These are phyloP conservation scores for Melieria picta DNA, from an alignment of 2,888 invertebrate species.

Conservation along the genomic window DNA sequence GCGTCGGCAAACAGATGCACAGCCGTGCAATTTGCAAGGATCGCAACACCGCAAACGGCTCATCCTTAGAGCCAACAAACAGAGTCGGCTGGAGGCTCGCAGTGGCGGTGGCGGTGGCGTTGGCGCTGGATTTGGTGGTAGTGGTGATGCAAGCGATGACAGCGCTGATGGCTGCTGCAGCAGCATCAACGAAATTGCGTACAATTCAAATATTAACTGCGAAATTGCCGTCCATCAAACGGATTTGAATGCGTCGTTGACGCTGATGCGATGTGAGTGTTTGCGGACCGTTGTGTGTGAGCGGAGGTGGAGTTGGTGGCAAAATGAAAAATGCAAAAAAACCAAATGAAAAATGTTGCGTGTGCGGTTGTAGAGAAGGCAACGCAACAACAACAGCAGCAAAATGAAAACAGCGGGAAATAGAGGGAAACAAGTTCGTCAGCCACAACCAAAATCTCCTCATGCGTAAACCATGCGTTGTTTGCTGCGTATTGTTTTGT, in stretches of 20 bases:
- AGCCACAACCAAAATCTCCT: slow-evolving; percentile 62
- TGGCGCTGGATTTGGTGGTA: not conserved
- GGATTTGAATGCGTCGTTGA: slow-evolving; percentile 64
- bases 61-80: slow-evolving; percentile 31
- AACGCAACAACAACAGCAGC: slow-evolving; percentile 31
- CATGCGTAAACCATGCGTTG: slow-evolving; percentile 58
- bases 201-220: slow-evolving; percentile 48
- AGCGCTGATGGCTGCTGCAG: slow-evolving; percentile 20
- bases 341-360: slow-evolving; percentile 30
- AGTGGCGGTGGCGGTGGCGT: not conserved
- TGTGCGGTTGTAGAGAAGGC: not conserved
- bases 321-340: slow-evolving; percentile 22
- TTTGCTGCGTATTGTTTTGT: slow-evolving; percentile 57
- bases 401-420: slow-evolving; percentile 49
- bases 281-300: not conserved
- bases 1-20: slow-evolving; percentile 45
- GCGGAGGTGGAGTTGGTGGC: not conserved
- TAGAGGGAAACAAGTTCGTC: slow-evolving; percentile 51
- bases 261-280: slow-evolving; percentile 52
- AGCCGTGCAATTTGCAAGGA: slow-evolving; percentile 18
- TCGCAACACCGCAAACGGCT: slow-evolving; percentile 11
- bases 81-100: not conserved
- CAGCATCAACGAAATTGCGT: slow-evolving; percentile 43
- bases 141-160: slow-evolving; percentile 20
- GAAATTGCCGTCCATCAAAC: slow-evolving; percentile 60